Base-by-base conservation (phyloP, 2,113 vertebrate genomes). In the Sinosuthora webbiana region DNA sequence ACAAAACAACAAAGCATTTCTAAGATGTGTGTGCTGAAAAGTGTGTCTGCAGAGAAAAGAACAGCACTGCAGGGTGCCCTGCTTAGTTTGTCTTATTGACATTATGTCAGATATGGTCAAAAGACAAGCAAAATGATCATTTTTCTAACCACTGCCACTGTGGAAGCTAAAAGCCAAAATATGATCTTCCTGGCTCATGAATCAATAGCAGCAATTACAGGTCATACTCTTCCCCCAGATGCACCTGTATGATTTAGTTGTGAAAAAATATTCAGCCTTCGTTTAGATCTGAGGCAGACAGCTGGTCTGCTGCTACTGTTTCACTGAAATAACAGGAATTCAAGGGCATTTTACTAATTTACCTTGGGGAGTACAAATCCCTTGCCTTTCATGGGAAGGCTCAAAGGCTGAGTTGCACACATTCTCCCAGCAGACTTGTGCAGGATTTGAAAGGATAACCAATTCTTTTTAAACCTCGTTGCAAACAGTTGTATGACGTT, bases 181-280 rank as follows among this genome's bases (percentile, higher is more conserved):
- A 84, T 59, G 28, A 80, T 93, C 81, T 82, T 83, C 73, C 33
- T 76, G 74, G 49, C 37, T 93, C 23, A 8, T 60, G n/a, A 84
- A 91, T 95, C 96, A 95, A 91, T 94, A 94, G 62, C 39, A 86
- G 19, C 68, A 90, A 55, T 88, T 88, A 69, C 50, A 63, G 81
- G 70, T 79, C 82, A 74, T 65, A 62, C 33, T 77, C 67, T 95
- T 83, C 63, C 52, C 49, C 44, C 37, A n/a, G 2, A 50, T 65
- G 7, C 28, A 85, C 17, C 33, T 70, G 21, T 73, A n/a, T 65
- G 50, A 91, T 79, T 95, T 73, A 77, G 24, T 75, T 79, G 19
- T 69, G 42, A 77, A 63, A 82, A 83, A 71, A 65, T 55, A 47
- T 6, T 44, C 42, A 59, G 11, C 13, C 47, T 85, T 77, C 8